Evolutionary conservation across 2,797 vertebrate genomes (phyloP).

Genomic region (Clarias fuscus): DNA sequence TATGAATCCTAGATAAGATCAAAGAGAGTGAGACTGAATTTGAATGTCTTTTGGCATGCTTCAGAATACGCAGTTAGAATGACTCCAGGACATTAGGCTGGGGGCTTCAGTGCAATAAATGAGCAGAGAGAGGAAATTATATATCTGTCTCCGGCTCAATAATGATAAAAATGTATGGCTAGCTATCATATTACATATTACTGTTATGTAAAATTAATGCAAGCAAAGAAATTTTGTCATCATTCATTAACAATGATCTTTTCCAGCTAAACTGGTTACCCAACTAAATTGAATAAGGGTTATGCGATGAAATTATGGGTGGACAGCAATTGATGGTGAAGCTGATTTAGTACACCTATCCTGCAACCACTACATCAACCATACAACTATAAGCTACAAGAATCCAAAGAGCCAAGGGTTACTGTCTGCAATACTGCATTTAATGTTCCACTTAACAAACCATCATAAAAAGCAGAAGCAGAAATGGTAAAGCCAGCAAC

Average conservation of each 20-base stretch:
- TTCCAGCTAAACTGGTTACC: slow-evolving; percentile 60
- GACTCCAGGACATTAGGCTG: slow-evolving; percentile 50
- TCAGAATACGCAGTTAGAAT: slow-evolving; percentile 35
- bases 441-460: slow-evolving; percentile 42
- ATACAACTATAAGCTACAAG: slow-evolving; percentile 11
- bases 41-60: slow-evolving; percentile 26
- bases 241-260: slow-evolving; percentile 60
- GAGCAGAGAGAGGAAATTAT: slow-evolving; percentile 56
- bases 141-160: slow-evolving; percentile 55
- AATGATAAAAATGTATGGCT: slow-evolving; percentile 59
- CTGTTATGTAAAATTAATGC: slow-evolving; percentile 59
- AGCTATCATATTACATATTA: slow-evolving; percentile 54
- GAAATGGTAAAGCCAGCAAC: slow-evolving; percentile 1
- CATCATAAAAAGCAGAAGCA: slow-evolving; percentile 6
- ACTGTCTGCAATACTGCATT: slow-evolving; percentile 12
- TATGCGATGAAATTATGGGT: slow-evolving; percentile 50
- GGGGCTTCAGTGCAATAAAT: slow-evolving; percentile 54
- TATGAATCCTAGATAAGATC: slow-evolving; percentile 34
- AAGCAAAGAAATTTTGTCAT: slow-evolving; percentile 57
- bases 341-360: slow-evolving; percentile 48
- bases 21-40: slow-evolving; percentile 38
- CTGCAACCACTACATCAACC: slow-evolving; percentile 24
- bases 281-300: slow-evolving; percentile 56
- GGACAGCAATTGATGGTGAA: slow-evolving; percentile 54
- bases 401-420: background rate